Percentiles rank a stretch among this genome's conserved stretches.
phyloP scores from a whole-genome alignment of 2,113 vertebrate species.

The Tretioscincus oriximinensis region DNA sequence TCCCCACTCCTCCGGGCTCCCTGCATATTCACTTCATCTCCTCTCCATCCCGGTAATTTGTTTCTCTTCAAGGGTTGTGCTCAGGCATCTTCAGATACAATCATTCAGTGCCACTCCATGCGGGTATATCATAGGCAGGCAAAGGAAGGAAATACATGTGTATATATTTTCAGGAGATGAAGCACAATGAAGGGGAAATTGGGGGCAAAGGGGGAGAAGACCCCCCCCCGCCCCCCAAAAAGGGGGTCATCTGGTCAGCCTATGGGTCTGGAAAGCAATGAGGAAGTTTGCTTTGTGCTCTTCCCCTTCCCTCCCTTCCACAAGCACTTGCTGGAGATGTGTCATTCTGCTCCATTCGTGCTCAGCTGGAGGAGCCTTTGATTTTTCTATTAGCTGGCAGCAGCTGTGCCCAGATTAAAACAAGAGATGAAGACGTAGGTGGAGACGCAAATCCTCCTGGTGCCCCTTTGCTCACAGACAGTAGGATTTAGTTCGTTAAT shows the following conservation, averaged over 20 bases:
- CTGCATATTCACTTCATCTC: accelerated
- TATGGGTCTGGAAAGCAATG: background rate
- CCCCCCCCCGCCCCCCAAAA: too few relatives aligned
- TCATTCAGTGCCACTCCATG: background rate
- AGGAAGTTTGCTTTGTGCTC: background rate
- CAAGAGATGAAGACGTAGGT: background rate
- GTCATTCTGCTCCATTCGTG: background rate
- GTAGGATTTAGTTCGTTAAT: background rate
- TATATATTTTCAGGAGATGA: too few relatives aligned
- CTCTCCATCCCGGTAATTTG: background rate
- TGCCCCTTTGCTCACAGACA: background rate
- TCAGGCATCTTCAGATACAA: background rate
- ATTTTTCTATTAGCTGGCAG: background rate
- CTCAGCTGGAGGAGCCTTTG: background rate
- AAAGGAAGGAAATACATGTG: background rate
- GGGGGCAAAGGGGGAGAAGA: too few relatives aligned
- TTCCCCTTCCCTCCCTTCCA: background rate
- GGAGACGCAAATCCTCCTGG: background rate
- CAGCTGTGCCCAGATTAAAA: background rate
- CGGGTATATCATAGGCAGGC: too few relatives aligned
- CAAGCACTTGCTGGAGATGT: background rate
- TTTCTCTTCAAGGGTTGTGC: background rate
- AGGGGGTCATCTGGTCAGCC: background rate
- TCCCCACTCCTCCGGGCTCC: background rate
- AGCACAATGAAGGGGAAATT: too few relatives aligned